A percentile compares a stretch with the other conserved stretches of the same genome.
phyloP scores from a whole-genome alignment of 1,140 invertebrate genomes.

The Drosophila jambulina region DNA sequence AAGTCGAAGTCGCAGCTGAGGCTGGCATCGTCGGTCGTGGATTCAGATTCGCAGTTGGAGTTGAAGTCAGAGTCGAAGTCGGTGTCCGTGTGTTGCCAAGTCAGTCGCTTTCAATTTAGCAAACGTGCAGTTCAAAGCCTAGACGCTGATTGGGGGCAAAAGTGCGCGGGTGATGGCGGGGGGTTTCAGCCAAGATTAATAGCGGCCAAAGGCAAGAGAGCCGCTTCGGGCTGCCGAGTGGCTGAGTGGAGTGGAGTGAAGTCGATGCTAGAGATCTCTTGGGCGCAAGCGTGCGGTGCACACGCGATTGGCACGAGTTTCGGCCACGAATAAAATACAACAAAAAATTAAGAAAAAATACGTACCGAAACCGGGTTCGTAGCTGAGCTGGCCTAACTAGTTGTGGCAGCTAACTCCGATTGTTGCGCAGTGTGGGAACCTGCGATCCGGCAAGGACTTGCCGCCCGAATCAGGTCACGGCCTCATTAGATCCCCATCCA shows the following conservation, averaged over 20 bases:
- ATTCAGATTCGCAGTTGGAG: conserved; percentile 35
- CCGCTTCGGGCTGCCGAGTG: background rate
- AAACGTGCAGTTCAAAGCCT: conserved; percentile 81
- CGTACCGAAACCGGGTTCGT: conserved; percentile 37
- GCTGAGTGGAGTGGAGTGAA: conserved; percentile 3
- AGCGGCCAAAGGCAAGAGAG: conserved; percentile 58
- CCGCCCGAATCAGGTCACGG: conserved; percentile 70
- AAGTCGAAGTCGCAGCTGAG: conserved; percentile 6
- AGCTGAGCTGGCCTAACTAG: conserved; percentile 68
- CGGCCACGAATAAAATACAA: conserved; percentile 31
- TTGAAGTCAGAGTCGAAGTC: conserved; percentile 30
- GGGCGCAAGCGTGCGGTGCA: conserved; percentile 74
- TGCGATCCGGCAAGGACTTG: conserved; percentile 60
- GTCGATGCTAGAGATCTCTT: conserved; percentile 40
- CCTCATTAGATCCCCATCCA: conserved; percentile 71
- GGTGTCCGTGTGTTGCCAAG: conserved; percentile 46
- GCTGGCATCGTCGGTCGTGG: conserved; percentile 26
- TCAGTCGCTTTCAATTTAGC: conserved; percentile 82
- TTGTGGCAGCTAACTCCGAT: conserved; percentile 43
- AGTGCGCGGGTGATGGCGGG: conserved; percentile 55
- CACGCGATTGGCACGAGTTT: conserved; percentile 85
- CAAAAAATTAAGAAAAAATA: conserved; percentile 34
- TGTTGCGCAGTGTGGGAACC: conserved; percentile 62
- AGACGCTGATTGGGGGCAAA: conserved; percentile 78
- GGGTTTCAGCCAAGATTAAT: conserved; percentile 72